Base-by-base conservation (phyloP, 2,797 vertebrate species). In the Pangasius mekongensis region DNA sequence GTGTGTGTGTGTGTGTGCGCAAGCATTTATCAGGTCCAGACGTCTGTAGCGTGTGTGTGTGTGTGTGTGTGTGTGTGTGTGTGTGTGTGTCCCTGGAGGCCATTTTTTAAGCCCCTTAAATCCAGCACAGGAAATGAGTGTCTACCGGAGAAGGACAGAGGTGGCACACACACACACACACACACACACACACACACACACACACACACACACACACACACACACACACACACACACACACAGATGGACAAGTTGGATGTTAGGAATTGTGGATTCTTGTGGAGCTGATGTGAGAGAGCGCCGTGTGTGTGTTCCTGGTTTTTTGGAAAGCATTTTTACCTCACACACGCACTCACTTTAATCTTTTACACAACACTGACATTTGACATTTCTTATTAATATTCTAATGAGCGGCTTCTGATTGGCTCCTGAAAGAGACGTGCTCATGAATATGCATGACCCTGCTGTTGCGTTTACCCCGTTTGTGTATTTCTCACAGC, bases 61-160 rank as follows among this genome's bases (percentile, higher is more conserved):
- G 14, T 18, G 49, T 56, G 66, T 13, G 64, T 43, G 22, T 22
- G 66, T 67, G 64, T 67, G 64, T 69, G 33, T 69, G 67, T 18
- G 30, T 89, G 91, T 87, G 30, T 86, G 88, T 88, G 85, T 91
- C 94, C 88, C 67, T 91, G 92, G 94, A 95, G 93, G 33, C 30
- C 54, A 8, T 92, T 89, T 92, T 83, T 88, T 93, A 95, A 95
- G 95, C 94, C 93, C 94, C 93, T 95, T 92, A 89, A 94, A 95
- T 94, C 56, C 92, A 91, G 92, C 93, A 91, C 95, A 95, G 95
- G 95, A 96, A 96, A 96, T 96, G 94, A 94, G 93, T 93, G 95
- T 96, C 94, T 96, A 94, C 92, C 88, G 91, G 93, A 89, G 82
- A 88, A 60, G 33, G 9, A 60, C 78, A 36, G 77, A 22, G 77